Base-by-base conservation (phyloP, 2,113 vertebrate species). In the Bos javanicus region DNA sequence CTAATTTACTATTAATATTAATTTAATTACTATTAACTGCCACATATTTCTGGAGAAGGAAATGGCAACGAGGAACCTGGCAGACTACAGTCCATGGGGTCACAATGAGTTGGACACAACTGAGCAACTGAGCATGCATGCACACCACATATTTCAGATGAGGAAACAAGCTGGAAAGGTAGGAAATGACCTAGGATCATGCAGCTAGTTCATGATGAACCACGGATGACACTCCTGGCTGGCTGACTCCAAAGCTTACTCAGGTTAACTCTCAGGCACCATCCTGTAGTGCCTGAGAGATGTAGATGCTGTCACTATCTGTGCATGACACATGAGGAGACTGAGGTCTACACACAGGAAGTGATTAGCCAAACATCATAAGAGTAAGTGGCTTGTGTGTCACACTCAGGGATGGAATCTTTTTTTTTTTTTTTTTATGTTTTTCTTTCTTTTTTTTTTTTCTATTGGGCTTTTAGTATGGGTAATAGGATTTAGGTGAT, bases 1-100 rank as follows among this genome's bases (percentile, higher is more conserved):
- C 36, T 71, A 93, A 96, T 36, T 60, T 80, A 82, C 56, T 67
- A 78, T 46, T 78, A 82, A 92, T 59, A 60, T 88, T 87, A 82
- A 95, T 92, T 88, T 87, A 82, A 95, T 92, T 84, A 85, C 57
- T 86, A 85, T 95, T 91, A 62, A 46, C 43, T 88, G 87, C 36
- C 56, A 97, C 46, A 83, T 46, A 90, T 95, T 74, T 74, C 67
- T 39, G 21, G 67, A 74, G 36, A 39, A 39, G 36, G 67, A 39
- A 74, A 74, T 74, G 67, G 36, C n/a, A 74, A 39, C 21, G 21
- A 23, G 36, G n/a, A 74, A 23, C 21, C 67, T 39, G n/a, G 67
- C 10, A 0, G 67, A 11, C n/a, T 71, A 36, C 8, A 71, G 17
- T 10, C 33, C 67, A 74, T 21, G 19, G 67, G 67, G 67, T 74